Conservation (phyloP, 1,140 invertebrate genomes). For the Oscheius sp. region DNA sequence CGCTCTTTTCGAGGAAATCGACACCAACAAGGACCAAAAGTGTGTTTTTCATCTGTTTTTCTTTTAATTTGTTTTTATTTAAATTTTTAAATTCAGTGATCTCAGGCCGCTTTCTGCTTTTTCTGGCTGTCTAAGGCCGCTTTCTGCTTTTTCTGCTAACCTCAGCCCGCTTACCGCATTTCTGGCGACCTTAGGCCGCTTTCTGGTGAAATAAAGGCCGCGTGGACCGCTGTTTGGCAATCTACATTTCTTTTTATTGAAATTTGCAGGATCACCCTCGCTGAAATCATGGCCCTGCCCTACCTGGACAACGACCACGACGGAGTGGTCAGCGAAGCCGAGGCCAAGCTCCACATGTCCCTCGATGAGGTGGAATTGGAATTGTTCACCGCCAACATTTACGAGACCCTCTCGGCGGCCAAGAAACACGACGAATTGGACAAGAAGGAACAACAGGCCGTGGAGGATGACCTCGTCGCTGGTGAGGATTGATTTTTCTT, state of each 20-base stretch:
- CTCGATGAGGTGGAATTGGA: constrained; percentile 56
- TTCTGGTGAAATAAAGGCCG: background rate
- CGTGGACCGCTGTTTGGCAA: background rate
- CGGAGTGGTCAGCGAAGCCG: constrained; percentile 79
- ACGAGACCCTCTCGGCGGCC: constrained; percentile 55
- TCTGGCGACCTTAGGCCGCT: no score
- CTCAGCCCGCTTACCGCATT: no score
- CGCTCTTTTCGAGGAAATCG: constrained; percentile 73
- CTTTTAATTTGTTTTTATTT: constrained; percentile 34
- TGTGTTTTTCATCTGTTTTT: constrained; percentile 44
- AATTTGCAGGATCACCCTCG: constrained; percentile 68
- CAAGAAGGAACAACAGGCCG: constrained; percentile 61
- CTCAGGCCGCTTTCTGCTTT: no score
- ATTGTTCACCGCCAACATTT: constrained; percentile 57
- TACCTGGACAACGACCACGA: constrained; percentile 84
- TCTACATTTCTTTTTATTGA: background rate
- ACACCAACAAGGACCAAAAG: constrained; percentile 74
- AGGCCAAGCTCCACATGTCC: constrained; percentile 65
- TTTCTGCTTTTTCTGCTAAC: no score
- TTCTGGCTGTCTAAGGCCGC: no score
- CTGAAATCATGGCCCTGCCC: constrained; percentile 75
- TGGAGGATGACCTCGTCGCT: constrained; percentile 63
- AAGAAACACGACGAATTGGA: constrained; percentile 43
- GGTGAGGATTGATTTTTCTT: no score
- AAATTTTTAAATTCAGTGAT: background rate